phyloP scores from a whole-genome alignment of 1,140 invertebrate species.

The Bombyx mori region DNA sequence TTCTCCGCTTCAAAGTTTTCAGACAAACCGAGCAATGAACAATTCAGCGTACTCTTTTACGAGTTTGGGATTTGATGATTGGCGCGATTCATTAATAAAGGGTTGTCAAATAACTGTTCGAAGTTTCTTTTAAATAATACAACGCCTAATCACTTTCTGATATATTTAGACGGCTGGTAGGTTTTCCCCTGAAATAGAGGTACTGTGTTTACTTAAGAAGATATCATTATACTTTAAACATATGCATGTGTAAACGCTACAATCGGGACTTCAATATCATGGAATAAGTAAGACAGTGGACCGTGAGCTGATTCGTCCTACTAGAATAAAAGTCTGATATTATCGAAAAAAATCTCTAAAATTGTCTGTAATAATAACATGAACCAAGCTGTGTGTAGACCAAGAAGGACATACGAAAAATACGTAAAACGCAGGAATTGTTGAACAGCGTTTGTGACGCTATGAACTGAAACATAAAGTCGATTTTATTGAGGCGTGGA shows the following conservation, averaged over 20 bases:
- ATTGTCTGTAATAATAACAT: no score
- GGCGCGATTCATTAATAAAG: constrained; percentile 3
- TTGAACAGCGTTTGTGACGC: constrained; percentile 20
- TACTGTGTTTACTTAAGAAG: no score
- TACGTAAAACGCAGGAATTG: constrained; percentile 20
- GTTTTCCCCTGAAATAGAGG: no score
- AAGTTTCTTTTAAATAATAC: background rate
- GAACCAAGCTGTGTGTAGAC: no score
- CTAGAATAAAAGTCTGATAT: no score
- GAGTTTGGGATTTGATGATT: constrained; percentile 14
- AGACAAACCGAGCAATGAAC: constrained; percentile 26
- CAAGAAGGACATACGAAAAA: no score
- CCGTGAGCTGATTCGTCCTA: no score
- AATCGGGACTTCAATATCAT: no score
- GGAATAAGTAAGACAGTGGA: no score
- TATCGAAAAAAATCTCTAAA: no score
- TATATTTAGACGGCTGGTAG: background rate
- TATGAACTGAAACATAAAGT: constrained; percentile 30
- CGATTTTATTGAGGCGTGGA: constrained; percentile 27
- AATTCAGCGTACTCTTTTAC: constrained; percentile 15
- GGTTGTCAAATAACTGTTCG: background rate
- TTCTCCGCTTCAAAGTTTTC: constrained; percentile 29
- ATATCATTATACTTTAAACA: no score
- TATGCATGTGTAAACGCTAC: no score
- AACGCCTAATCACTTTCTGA: background rate